Conservation (phyloP, 2,888 invertebrate species). For the Agrypnus murinus region DNA sequence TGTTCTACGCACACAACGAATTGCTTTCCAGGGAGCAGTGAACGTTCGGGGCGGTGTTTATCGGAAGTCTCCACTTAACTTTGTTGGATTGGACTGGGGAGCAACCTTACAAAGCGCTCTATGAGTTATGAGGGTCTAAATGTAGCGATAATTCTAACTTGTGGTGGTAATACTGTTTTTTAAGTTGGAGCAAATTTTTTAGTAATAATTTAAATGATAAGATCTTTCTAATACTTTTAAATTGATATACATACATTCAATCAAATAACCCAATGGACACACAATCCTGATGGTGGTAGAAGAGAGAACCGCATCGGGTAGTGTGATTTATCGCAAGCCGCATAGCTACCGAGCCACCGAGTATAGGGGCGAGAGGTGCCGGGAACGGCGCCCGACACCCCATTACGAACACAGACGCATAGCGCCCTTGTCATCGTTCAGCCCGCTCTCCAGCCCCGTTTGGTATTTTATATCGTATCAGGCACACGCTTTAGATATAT, state of each 20-base stretch:
- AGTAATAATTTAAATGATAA: not conserved
- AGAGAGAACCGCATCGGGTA: conserved; percentile 43
- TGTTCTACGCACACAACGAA: conserved; percentile 43
- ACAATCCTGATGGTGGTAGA: conserved; percentile 34
- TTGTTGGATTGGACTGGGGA: conserved; percentile 42
- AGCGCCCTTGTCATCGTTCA: conserved; percentile 45
- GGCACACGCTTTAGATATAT: conserved; percentile 34
- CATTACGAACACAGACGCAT: conserved; percentile 40
- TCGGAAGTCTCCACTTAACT: conserved; percentile 47
- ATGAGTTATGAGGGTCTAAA: conserved; percentile 43
- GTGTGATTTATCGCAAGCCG: conserved; percentile 45
- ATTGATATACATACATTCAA: conserved; percentile 26
- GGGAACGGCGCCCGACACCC: conserved; percentile 42
- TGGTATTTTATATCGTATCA: conserved; percentile 39
- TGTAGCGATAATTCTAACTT: conserved; percentile 32
- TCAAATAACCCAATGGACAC: conserved; percentile 42
- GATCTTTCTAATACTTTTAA: conserved; percentile 1
- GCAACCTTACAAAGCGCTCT: conserved; percentile 41
- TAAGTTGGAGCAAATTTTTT: conserved; percentile 26
- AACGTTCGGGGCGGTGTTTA: conserved; percentile 45
- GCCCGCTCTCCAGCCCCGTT: conserved; percentile 22
- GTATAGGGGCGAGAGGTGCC: conserved; percentile 35
- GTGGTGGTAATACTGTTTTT: conserved; percentile 6
- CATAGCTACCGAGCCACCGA: conserved; percentile 39
- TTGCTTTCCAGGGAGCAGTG: conserved; percentile 45